These are phyloP conservation scores for Drosophila aff. DNA, from an alignment of 1,140 invertebrate genomes.

Conservation along the genomic window DNA sequence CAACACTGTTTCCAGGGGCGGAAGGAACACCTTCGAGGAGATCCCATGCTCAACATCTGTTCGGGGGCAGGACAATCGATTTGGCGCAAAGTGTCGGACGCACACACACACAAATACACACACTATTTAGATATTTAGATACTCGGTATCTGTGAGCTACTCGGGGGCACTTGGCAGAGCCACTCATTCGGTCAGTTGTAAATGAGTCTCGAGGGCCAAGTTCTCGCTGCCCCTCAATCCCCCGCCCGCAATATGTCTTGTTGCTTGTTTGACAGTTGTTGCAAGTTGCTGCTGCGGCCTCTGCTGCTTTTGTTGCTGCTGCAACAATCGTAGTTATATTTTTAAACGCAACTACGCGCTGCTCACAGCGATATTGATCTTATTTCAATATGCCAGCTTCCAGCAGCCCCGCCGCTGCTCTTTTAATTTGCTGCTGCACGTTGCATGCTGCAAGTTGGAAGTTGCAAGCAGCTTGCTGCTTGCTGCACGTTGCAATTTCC, in stretches of 20 bases:
- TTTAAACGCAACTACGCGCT: constrained; percentile 80
- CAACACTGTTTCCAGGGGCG: constrained; percentile 44
- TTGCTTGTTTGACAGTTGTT: constrained; percentile 85
- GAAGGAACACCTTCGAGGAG: constrained; percentile 69
- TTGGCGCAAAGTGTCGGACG: constrained; percentile 71
- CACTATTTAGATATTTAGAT: constrained; percentile 33
- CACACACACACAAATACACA: constrained; percentile 51
- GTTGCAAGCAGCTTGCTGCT: constrained; percentile 21
- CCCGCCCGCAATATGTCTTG: constrained; percentile 82
- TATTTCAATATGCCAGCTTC: constrained; percentile 77
- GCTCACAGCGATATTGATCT: constrained; percentile 79
- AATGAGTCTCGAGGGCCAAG: constrained; percentile 73
- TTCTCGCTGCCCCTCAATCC: constrained; percentile 47
- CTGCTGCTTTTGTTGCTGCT: constrained; percentile 26
- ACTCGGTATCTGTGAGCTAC: constrained; percentile 9
- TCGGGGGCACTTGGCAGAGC: neutral
- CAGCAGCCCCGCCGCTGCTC: constrained; percentile 20
- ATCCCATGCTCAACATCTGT: constrained; percentile 77
- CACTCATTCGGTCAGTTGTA: constrained; percentile 70
- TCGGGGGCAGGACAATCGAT: constrained; percentile 75
- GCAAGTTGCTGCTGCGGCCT: constrained; percentile 46
- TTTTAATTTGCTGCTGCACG: constrained; percentile 73
- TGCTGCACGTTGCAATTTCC: constrained; percentile 43
- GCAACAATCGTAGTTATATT: constrained; percentile 75
- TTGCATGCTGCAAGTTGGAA: neutral